Evolutionary conservation across 2,113 vertebrate genomes (phyloP).

Genomic region (Dromiciops gliroides): DNA sequence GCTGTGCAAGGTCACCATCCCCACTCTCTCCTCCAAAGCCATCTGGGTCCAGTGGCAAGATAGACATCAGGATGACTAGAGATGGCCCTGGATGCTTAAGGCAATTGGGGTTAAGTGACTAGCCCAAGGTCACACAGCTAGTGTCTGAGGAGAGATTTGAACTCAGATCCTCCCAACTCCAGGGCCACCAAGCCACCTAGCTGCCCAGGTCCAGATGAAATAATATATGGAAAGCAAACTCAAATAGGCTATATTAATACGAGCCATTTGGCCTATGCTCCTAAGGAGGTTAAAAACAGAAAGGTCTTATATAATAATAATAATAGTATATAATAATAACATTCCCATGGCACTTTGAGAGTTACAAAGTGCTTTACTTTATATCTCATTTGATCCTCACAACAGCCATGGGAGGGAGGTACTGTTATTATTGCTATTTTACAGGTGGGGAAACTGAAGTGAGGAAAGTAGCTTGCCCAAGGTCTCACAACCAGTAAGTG

Average conservation of each 20-base stretch:
- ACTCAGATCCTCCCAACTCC: too few relatives aligned
- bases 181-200: too few relatives aligned
- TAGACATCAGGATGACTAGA: too few relatives aligned
- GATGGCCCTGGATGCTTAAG: too few relatives aligned
- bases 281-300: background rate
- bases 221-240: background rate
- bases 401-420: background rate
- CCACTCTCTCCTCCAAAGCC: too few relatives aligned
- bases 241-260: background rate
- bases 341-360: background rate
- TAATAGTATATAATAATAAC: too few relatives aligned
- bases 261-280: background rate
- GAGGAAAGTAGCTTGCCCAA: background rate
- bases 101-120: too few relatives aligned
- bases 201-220: background rate
- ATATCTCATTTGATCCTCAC: background rate
- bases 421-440: background rate
- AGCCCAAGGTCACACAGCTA: too few relatives aligned
- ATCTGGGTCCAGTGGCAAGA: too few relatives aligned
- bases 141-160: too few relatives aligned
- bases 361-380: background rate
- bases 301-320: background rate
- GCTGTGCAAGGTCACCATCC: too few relatives aligned
- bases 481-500: background rate
- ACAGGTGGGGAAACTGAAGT: background rate